Evolutionary conservation across 2,113 vertebrate genomes (phyloP), one percentile per base, ranked within the genome.

Genomic region (Pyrgilauda ruficollis): DNA sequence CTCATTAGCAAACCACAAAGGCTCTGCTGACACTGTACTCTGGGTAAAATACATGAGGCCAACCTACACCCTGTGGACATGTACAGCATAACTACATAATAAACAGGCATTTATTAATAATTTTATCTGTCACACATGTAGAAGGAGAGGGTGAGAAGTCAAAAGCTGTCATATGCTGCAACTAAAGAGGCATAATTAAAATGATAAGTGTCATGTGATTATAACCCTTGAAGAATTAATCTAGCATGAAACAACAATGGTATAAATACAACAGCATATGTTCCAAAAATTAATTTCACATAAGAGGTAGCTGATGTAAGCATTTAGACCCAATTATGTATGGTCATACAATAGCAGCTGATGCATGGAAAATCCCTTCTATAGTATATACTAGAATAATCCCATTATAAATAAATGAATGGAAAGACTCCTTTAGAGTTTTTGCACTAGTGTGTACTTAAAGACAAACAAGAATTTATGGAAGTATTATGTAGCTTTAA

Each of bases 81-180:
- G 96, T 96, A 97, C 94, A 97, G 97, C 96, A 97, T 96, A 97
- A 95, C 97, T 97, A 97, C 97, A 97, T 97, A 98, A 98, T 97
- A 97, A 98, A 98, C 97, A 98, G 97, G 97, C 98, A 97, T 97
- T 98, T 98, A 98, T 98, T 97, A 98, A 98, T 97, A 98, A 98
- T 98, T 98, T 98, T 97, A 95, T 97, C 97, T 97, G 97, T 98
- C 97, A 97, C 95, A 97, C 92, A 96, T 96, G 91, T 95, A 97
- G 97, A 86, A 95, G 92, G 91, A 97, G 89, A 97, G 94, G 96
- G 94, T 96, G 96, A 97, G 97, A 97, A 98, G 97, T 98, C 97
- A 98, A 98, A 97, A 70, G 93, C 97, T 97, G 97, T 97, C 98
- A 96, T 98, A 97, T 97, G 97, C 97, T 89, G 66, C 96, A 96